Evolutionary conservation across 92 coral and sea anemone genomes (phyloP).

Genomic region (Porites evermanni): DNA sequence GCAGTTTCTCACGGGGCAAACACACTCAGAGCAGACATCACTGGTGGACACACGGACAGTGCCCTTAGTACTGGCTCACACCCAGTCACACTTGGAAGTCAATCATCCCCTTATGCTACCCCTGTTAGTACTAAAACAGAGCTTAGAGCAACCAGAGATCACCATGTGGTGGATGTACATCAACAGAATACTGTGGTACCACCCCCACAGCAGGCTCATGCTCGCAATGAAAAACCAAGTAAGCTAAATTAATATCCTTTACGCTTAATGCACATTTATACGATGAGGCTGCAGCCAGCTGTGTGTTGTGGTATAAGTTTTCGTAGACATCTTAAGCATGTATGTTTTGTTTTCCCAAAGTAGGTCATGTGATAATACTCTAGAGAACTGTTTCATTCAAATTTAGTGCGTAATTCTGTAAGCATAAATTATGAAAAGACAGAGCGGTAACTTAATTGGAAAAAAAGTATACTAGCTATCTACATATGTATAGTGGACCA

Average conservation of each 20-base stretch:
- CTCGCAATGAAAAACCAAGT: slow-evolving; percentile 74
- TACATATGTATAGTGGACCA: too few species aligned
- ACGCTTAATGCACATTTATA: neutral
- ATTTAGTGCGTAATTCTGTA: too few species aligned
- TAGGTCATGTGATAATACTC: too few species aligned
- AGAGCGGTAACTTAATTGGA: too few species aligned
- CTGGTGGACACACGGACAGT: slow-evolving; percentile 9
- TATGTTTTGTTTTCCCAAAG: too few species aligned
- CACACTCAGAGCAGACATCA: neutral
- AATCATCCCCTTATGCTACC: slow-evolving; percentile 51
- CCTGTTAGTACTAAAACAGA: slow-evolving; percentile 77
- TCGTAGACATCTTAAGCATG: too few species aligned
- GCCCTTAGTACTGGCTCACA: neutral
- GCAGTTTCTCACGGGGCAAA: slow-evolving; percentile 21
- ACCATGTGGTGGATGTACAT: slow-evolving; percentile 82
- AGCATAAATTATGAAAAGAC: too few species aligned
- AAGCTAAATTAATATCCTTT: neutral
- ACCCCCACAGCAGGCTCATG: slow-evolving; percentile 75
- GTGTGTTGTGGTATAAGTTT: too few species aligned
- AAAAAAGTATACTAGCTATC: too few species aligned
- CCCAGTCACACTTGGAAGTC: neutral
- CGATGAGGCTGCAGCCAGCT: too few species aligned
- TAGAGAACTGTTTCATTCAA: too few species aligned
- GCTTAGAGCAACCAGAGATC: slow-evolving; percentile 81
- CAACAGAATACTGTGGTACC: slow-evolving; percentile 78